Base-by-base conservation (phyloP, 2,888 invertebrate genomes). In the Acronicta alni region DNA sequence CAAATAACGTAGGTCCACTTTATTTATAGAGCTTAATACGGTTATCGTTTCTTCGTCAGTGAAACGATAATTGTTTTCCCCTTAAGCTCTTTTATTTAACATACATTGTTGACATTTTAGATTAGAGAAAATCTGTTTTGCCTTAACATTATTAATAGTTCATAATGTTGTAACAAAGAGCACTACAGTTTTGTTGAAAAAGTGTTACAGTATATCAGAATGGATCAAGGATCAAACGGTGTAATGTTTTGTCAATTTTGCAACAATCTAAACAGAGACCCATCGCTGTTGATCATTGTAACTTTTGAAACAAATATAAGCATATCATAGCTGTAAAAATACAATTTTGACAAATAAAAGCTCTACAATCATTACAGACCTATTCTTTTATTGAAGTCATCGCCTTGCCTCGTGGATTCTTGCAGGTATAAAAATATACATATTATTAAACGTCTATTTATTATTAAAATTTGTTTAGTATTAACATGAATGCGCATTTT, bases 311-410 rank as follows among this genome's bases (percentile, higher is more conserved):
- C 96, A 95, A 96, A 96, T 96, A 95, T 96, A 97, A 97, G 97
- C 97, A 97, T 97, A 97, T 97, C 97, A 97, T 97, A 97, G 97
- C 96, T 97, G 97, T 97, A 97, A 97, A 96, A 96, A 95, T 95
- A 95, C 95, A 95, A 96, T 96, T 96, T 96, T 96, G 96, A 96
- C 96, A 96, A 96, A 96, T 96, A 96, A 96, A 96, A 96, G 95
- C 95, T 95, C 94, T 94, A 95, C 95, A 95, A 92, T 92, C 93
- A 94, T 92, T 93, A 92, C 89, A 89, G 81, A 85, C 80, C 61
- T 77, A 76, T 70, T 86, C 59, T 91, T 91, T 90, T 81, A 87
- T 86, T 89, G 62, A 52, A 43, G 45, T 10, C 48, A 30, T 41
- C 44, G 8, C 14, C 56, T 51, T 26, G 44, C 43, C 47, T n/a